Evolutionary conservation across 2,113 vertebrate species (phyloP), one percentile per base, ranked within the genome.

Genomic region (Dasypus novemcinctus): DNA sequence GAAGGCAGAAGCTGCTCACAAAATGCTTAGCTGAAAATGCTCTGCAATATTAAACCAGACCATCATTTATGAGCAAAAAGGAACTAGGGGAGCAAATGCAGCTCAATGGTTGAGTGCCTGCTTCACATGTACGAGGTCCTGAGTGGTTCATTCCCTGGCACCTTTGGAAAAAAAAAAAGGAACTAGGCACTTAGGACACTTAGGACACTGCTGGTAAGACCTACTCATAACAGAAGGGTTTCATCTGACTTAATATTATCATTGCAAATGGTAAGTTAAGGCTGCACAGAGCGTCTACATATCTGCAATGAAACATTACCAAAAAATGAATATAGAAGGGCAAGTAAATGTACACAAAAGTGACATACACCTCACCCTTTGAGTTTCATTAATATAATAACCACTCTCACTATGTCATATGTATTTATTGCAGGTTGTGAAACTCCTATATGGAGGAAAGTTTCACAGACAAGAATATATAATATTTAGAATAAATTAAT

Each of bases 1-100:
- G 98, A 98, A 98, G 93, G 95, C 64, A 98, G 66, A 98, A 98
- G 98, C 97, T 97, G 94, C 81, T 94, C 20, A 98, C 96, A 97
- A 97, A 98, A 95, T 91, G 97, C 97, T 98, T 93, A 97, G 97
- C 97, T 96, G 96, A 72, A 98, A 98, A 98, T 96, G 84, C 91
- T 96, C 86, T 96, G 89, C 86, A 80, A 20, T 90, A 89, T 78
- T 81, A 94, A 76, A 97, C 29, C 69, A 97, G 76, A 91, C 27
- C 66, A 92, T 43, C 54, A 76, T n/a, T 92, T 87, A 94, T n/a
- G 49, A 95, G 64, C 94, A 66, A 91, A 97, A 86, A 95, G 7
- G 83, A 97, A 95, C 10, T 80, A 80, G 52, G 83, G 46, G 46
- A 49, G 46, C 46, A 49, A 5, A 49, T 10, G 46, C 11, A 49